Conservation (phyloP, 2,888 invertebrate species). For the Nymphalis c-album region DNA sequence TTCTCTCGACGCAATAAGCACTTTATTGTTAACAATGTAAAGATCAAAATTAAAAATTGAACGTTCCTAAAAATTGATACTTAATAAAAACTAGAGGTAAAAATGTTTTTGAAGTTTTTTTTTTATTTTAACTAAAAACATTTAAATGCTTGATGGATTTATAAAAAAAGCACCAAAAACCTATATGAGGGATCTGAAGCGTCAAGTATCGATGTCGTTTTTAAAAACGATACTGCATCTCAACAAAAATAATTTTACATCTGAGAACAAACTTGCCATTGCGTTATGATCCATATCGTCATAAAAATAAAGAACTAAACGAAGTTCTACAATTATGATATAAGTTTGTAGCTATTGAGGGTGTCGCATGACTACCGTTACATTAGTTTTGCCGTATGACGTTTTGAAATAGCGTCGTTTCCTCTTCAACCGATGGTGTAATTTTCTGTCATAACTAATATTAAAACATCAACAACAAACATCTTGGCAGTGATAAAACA, state of each 20-base stretch:
- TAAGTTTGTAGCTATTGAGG: constrained; percentile 44
- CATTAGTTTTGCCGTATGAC: constrained; percentile 56
- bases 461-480: constrained; percentile 21
- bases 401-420: constrained; percentile 60
- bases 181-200: constrained; percentile 54
- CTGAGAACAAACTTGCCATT: constrained; percentile 7
- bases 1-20: no score
- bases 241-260: constrained; percentile 22
- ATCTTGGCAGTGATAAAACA: constrained; percentile 28
- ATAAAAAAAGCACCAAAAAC: constrained; percentile 49
- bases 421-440: constrained; percentile 51
- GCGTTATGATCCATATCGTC: constrained; percentile 22
- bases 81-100: neutral
- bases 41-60: no score
- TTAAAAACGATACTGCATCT: constrained; percentile 58
- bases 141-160: constrained; percentile 16
- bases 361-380: constrained; percentile 61
- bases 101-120: neutral
- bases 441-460: constrained; percentile 48
- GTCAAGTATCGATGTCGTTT: constrained; percentile 65
- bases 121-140: neutral
- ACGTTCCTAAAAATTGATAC: no score
- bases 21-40: no score
- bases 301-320: constrained; percentile 24
- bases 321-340: constrained; percentile 14